Evolutionary conservation across 2,113 vertebrate genomes (phyloP), one percentile per base, ranked within the genome.

Genomic region (Hypomesus transpacificus): DNA sequence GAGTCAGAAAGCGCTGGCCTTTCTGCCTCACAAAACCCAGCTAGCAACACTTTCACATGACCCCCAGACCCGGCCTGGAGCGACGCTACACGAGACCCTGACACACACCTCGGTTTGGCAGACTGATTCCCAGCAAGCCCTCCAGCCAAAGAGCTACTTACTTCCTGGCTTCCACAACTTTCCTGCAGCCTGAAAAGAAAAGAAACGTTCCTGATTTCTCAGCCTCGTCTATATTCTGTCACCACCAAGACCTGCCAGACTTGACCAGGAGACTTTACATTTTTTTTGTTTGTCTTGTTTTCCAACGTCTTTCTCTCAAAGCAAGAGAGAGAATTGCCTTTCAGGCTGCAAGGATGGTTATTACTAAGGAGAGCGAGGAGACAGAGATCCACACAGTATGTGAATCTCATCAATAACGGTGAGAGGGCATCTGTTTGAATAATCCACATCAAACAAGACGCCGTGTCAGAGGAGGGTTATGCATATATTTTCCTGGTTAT

Each of bases 401-500:
- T 76, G 80, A 85, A 88, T 86, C 83, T 82, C 75, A 68, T 84
- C 79, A 69, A 78, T 83, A 85, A 85, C 46, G 24, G 62, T 66
- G 74, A 81, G 82, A 82, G 68, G 70, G 81, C 83, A 78, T 86
- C 84, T 85, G 82, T 81, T 84, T 76, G 77, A 82, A 77, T 77
- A 85, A 69, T 67, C 84, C 78, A 87, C 87, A 88, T 91, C 84
- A 89, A 89, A 91, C 58, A 60, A 74, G 81, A 66, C 53, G 22
- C 16, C 7, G 28, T 81, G 86, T 85, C 84, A 85, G 81, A 31
- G 14, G 59, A 75, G 81, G 84, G 88, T 80, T 86, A 78, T 66
- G 83, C 85, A 87, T 86, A 84, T 78, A 88, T 84, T 90, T 88
- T 80, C 79, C 81, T 80, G 73, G 78, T 84, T 80, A 78, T 80